These are phyloP conservation scores for Siphamia tubifer DNA, from an alignment of 2,113 vertebrate genomes.

Conservation along the genomic window DNA sequence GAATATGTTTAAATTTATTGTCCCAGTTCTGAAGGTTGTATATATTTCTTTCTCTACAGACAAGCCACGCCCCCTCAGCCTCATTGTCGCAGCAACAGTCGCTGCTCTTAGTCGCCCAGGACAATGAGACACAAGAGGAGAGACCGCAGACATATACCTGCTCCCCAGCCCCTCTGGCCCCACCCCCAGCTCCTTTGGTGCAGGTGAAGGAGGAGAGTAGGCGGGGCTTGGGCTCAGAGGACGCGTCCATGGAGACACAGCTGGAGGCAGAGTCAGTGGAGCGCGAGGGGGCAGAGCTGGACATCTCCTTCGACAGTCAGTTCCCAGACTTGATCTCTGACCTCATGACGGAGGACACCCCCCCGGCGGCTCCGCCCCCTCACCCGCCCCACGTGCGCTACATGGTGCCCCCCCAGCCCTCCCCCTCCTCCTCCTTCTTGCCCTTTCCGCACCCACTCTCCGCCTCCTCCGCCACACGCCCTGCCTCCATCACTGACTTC, in stretches of 20 bases:
- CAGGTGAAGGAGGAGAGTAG: slow-evolving; percentile 72
- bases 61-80: no score
- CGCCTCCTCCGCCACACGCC: slow-evolving; percentile 37
- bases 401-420: slow-evolving; percentile 67
- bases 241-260: slow-evolving; percentile 76
- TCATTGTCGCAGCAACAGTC: no score
- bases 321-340: slow-evolving; percentile 91
- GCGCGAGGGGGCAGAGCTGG: slow-evolving; percentile 76
- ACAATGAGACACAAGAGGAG: no score
- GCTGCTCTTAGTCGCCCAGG: no score
- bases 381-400: slow-evolving; percentile 63
- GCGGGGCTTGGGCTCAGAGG: slow-evolving; percentile 38
- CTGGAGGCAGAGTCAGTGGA: slow-evolving; percentile 34
- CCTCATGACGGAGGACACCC: slow-evolving; percentile 84
- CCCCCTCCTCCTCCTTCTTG: slow-evolving; percentile 62
- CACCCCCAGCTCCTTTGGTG: slow-evolving; percentile 34
- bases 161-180: not conserved
- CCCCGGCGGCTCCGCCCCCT: no score
- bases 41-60: no score
- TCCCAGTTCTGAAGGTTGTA: no score
- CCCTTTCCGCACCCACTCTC: slow-evolving; percentile 65
- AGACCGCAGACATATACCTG: slow-evolving; percentile 19
- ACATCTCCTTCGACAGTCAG: slow-evolving; percentile 85
- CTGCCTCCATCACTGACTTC: slow-evolving; percentile 87
- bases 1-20: no score